Evolutionary conservation across 2,888 invertebrate species (phyloP).

Genomic region (Deilephila elpenor): DNA sequence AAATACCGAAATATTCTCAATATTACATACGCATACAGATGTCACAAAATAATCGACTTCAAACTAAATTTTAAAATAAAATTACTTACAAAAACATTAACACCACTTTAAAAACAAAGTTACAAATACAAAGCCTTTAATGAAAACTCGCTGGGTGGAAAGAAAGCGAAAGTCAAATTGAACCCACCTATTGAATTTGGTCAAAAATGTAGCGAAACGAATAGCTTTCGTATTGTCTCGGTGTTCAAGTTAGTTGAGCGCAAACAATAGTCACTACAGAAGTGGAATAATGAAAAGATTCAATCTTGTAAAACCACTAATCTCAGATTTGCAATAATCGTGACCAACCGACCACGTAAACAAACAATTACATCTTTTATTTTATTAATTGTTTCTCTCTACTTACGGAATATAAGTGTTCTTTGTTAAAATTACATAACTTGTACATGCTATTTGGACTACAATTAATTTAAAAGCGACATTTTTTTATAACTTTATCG

Average conservation of each 20-base stretch:
- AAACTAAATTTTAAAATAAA: background rate
- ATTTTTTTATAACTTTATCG: constrained; percentile 57
- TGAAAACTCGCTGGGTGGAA: constrained; percentile 39
- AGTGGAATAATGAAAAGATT: constrained; percentile 47
- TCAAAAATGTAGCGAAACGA: constrained; percentile 53
- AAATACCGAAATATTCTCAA: no score
- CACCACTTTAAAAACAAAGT: background rate
- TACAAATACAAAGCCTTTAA: constrained; percentile 4
- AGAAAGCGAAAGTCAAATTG: constrained; percentile 67
- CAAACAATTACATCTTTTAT: constrained; percentile 25
- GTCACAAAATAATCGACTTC: no score
- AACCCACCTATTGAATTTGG: constrained; percentile 56
- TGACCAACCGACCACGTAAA: constrained; percentile 34
- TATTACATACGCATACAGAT: no score
- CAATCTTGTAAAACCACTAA: constrained; percentile 26
- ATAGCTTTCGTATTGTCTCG: constrained; percentile 52
- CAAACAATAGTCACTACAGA: constrained; percentile 60
- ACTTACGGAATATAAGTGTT: background rate
- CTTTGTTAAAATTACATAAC: constrained; percentile 9
- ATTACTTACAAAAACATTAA: background rate
- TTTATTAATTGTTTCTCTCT: background rate
- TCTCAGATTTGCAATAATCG: constrained; percentile 39
- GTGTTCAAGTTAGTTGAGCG: constrained; percentile 49
- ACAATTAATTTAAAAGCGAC: background rate
- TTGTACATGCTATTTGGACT: background rate